Evolutionary conservation across 2,797 vertebrate genomes (phyloP).

Genomic region (Chlorospingus flavigularis): DNA sequence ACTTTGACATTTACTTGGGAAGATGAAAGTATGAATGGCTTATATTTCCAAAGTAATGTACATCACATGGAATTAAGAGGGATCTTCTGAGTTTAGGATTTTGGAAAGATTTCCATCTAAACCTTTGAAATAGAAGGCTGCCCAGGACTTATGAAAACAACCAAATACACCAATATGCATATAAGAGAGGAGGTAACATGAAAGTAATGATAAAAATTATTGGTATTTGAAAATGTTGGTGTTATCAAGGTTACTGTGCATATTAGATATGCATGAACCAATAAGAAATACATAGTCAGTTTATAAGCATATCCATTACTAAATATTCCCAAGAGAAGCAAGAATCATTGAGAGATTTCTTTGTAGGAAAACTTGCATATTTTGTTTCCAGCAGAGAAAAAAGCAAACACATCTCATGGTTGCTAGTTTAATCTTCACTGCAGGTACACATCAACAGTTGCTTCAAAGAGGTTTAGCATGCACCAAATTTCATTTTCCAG

Average conservation of each 20-base stretch:
- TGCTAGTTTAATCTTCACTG: conserved; percentile 1
- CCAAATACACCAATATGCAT: neutral
- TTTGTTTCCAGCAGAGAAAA: conserved; percentile 11
- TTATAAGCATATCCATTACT: neutral
- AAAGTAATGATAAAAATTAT: neutral
- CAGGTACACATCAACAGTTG: neutral
- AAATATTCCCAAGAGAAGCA: neutral
- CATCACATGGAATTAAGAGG: neutral
- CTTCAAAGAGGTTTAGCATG: neutral
- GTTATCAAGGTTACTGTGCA: neutral
- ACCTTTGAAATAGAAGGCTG: neutral
- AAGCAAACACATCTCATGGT: neutral
- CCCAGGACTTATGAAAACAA: neutral
- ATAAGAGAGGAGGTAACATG: neutral
- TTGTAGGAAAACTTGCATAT: neutral
- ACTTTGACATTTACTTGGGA: neutral
- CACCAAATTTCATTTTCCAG: neutral
- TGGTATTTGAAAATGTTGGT: neutral
- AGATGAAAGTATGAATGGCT: neutral
- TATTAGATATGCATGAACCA: neutral
- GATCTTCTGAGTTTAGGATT: neutral
- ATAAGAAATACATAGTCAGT: neutral
- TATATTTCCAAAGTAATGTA: neutral
- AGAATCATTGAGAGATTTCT: neutral
- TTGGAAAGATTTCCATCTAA: neutral